Evolutionary conservation across 2,888 invertebrate genomes (phyloP), one percentile per base, ranked within the genome.

Genomic region (Seira musarum): DNA sequence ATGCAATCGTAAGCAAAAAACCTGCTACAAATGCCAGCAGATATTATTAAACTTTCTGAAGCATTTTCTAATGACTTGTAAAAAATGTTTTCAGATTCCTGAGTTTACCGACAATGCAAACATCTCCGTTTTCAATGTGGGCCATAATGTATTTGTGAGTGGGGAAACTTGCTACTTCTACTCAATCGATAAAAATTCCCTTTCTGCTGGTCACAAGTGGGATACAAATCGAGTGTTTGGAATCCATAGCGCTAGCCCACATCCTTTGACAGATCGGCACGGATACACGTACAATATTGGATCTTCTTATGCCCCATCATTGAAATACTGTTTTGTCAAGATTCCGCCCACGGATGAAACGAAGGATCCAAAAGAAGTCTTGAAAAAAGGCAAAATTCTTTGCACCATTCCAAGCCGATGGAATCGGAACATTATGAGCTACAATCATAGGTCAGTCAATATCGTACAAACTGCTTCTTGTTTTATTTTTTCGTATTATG

Each of bases 81-180:
- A n/a, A n/a, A 30, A 5, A 30, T 30, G 79, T 80, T 69, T 63
- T 76, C 60, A 87, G 87, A 74, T 86, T 64, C 87, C 87, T 49
- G 88, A 89, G 72, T 77, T 88, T 46, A 90, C 90, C 0, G 91
- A 91, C 87, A 91, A 91, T 85, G 89, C 88, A 19, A 86, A 87
- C 61, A 89, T 90, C 2, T 89, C 89, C 68, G 86, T 91, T 13
- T 89, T 88, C 82, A 87, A 87, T 40, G 83, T 89, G 60, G 89
- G 89, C 15, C 89, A 90, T 81, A 87, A 89, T 53, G 82, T 90
- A 10, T 90, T 89, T 83, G 89, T 90, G 0, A 84, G 89, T n/a
- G 90, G 91, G 1, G 91, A 91, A 85, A 89, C 89, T 0, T 87
- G 88, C 49, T 87, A 86, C 24, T 87, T 91, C 78, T 88, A 89